Conservation (phyloP, 2,113 vertebrate genomes). For the Aldabrachelys gigantea region DNA sequence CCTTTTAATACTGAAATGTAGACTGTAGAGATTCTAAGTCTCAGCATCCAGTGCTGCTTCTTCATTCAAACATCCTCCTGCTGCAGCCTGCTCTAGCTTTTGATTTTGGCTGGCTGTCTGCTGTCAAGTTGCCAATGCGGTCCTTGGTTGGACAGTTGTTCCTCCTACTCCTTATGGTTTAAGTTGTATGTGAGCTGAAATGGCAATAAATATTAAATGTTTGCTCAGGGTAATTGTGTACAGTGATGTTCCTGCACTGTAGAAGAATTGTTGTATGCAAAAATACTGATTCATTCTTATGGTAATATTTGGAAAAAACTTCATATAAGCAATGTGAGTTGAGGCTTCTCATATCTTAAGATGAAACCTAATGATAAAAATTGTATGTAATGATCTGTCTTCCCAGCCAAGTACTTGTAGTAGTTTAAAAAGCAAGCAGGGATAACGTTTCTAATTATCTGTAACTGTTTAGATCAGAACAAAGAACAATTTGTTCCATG, state of each 20-base stretch:
- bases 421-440: neutral
- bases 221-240: neutral
- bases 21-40: neutral
- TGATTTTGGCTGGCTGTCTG: neutral
- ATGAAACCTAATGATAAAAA: neutral
- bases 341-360: neutral
- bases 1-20: neutral
- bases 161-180: neutral
- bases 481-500: neutral
- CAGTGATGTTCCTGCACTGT: fast-evolving
- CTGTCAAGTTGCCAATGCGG: neutral
- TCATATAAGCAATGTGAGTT: neutral
- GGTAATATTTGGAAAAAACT: neutral
- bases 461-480: neutral
- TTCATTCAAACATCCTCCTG: neutral
- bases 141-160: neutral
- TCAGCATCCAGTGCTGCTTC: neutral
- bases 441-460: constrained; percentile 3
- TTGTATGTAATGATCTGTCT: neutral
- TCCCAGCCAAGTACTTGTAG: neutral
- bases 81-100: neutral
- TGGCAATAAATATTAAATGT: neutral
- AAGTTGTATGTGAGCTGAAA: fast-evolving
- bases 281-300: neutral
- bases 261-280: neutral